phyloP scores from a whole-genome alignment of 2,113 vertebrate genomes.

The Heliornis fulica region DNA sequence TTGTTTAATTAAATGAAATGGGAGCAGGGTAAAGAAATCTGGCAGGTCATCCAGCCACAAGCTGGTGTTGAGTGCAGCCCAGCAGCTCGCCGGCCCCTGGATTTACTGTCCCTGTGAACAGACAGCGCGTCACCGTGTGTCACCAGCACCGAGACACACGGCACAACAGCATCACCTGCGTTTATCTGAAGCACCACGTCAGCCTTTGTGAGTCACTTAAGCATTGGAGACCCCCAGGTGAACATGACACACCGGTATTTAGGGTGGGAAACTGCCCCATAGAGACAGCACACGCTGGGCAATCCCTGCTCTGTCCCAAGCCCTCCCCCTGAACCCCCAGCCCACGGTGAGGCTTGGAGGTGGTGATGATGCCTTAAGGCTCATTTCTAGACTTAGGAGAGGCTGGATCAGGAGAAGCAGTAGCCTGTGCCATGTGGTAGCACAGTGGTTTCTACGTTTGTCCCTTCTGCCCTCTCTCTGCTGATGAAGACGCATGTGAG shows the following conservation, averaged over 20 bases:
- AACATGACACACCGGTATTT: fast-evolving
- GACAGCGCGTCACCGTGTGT: fast-evolving
- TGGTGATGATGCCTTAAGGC: neutral
- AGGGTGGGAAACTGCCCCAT: neutral
- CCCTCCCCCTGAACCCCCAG: neutral
- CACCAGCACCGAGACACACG: neutral
- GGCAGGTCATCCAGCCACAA: neutral
- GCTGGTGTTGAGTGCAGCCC: neutral
- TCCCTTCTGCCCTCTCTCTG: neutral
- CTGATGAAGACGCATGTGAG: fast-evolving
- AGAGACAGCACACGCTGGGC: fast-evolving
- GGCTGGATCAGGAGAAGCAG: neutral
- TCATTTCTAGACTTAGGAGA: neutral
- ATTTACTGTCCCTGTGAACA: too few relatives aligned
- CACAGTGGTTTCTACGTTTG: neutral
- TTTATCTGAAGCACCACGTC: fast-evolving
- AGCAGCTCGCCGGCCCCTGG: neutral
- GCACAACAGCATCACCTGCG: fast-evolving
- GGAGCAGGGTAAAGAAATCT: neutral
- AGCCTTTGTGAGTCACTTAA: neutral
- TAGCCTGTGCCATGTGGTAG: neutral
- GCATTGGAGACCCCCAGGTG: fast-evolving
- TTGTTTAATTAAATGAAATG: fast-evolving
- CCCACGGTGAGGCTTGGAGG: fast-evolving
- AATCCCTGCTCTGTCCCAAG: neutral